Percentiles rank a stretch among this genome's conserved stretches.
phyloP scores from a whole-genome alignment of 2,797 vertebrate genomes.

The Phoxinus dragarum region DNA sequence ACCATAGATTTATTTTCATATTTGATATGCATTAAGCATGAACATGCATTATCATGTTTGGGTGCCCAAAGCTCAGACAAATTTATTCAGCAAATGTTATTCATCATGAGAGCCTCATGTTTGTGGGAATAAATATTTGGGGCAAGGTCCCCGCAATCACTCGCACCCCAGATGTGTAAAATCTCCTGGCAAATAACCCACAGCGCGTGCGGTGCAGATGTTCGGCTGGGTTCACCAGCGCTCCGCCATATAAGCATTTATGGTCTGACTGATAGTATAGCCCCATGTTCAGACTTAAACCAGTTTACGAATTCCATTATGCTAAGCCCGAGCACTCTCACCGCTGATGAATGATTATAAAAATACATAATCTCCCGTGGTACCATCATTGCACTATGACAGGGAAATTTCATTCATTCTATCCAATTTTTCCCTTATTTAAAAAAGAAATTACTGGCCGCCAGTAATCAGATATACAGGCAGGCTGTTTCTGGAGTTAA shows the following conservation, averaged over 20 bases:
- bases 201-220: constrained; percentile 65
- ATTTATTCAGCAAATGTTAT: constrained; percentile 35
- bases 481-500: constrained; percentile 82
- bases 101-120: constrained; percentile 8
- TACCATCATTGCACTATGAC: constrained; percentile 81
- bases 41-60: constrained; percentile 12
- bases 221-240: constrained; percentile 74
- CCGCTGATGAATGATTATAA: constrained; percentile 86
- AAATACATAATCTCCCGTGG: constrained; percentile 83
- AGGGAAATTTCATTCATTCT: constrained; percentile 86
- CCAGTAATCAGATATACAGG: constrained; percentile 86
- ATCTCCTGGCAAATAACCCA: constrained; percentile 47
- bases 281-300: constrained; percentile 84
- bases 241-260: constrained; percentile 76
- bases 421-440: constrained; percentile 87
- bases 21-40: constrained; percentile 15
- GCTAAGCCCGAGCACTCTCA: constrained; percentile 84
- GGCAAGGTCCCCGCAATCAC: constrained; percentile 20
- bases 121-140: constrained; percentile 39
- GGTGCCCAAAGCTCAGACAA: neutral
- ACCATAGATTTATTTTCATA: neutral
- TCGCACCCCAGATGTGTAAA: constrained; percentile 53
- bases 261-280: constrained; percentile 79
- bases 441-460: constrained; percentile 84
- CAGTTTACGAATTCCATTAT: constrained; percentile 89